Percentiles rank a stretch among this genome's conserved stretches.
Evolutionary conservation across 2,113 vertebrate genomes (phyloP).

Genomic region (Leuciscus idus): DNA sequence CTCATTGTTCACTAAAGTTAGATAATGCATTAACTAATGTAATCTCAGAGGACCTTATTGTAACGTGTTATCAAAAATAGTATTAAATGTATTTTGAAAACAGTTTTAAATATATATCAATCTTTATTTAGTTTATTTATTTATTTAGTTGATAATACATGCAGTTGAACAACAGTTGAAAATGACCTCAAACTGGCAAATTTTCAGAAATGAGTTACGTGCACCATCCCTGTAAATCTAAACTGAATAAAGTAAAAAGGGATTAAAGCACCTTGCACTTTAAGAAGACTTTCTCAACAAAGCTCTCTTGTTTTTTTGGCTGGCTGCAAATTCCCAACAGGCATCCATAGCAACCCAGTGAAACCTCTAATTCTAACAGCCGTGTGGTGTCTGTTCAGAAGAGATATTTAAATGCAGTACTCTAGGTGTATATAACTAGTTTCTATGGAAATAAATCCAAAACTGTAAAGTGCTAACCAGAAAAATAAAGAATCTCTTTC

Average conservation of each 20-base stretch:
- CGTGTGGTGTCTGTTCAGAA: background rate
- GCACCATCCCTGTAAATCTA: background rate
- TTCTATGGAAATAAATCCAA: background rate
- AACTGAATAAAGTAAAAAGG: background rate
- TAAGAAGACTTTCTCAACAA: background rate
- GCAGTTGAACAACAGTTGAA: background rate
- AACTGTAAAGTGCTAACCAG: background rate
- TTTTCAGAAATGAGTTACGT: background rate
- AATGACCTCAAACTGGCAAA: background rate
- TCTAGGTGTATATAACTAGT: background rate
- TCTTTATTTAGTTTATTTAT: too few species aligned
- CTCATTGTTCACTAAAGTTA: background rate
- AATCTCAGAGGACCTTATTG: too few species aligned
- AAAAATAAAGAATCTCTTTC: background rate
- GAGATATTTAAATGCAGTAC: background rate
- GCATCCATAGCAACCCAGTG: conserved; percentile 54
- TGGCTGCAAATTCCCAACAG: conserved; percentile 45
- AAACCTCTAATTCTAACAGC: conserved; percentile 29
- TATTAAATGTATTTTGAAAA: too few species aligned
- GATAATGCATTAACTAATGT: too few species aligned
- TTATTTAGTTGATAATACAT: background rate
- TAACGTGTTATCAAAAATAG: too few species aligned
- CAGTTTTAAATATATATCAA: too few species aligned
- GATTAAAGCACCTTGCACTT: background rate
- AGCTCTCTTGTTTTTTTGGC: conserved; percentile 16